These are phyloP conservation scores for Sphecodes monilicornis DNA, from an alignment of 2,888 invertebrate genomes.

Conservation along the genomic window DNA sequence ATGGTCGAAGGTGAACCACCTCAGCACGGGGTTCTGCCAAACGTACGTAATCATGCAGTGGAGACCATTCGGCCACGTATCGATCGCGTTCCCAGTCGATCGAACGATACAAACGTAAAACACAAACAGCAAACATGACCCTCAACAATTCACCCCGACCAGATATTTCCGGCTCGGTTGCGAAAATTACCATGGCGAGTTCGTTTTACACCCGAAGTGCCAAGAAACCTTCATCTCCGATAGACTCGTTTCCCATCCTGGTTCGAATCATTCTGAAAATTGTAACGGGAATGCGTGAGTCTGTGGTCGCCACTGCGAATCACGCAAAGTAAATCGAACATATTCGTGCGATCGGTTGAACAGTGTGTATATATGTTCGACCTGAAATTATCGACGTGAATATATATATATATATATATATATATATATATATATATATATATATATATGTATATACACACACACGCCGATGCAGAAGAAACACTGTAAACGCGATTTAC, in stretches of 20 bases:
- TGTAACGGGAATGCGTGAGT: neutral
- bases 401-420: constrained; percentile 14
- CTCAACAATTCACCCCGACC: neutral
- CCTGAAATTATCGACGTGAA: constrained; percentile 39
- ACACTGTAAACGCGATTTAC: constrained; percentile 7
- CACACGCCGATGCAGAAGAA: neutral
- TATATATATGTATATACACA: no score
- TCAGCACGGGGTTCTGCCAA: constrained; percentile 52
- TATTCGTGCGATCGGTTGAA: constrained; percentile 26
- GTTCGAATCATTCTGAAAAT: neutral
- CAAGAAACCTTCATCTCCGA: neutral
- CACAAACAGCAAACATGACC: neutral
- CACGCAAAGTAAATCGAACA: constrained; percentile 38
- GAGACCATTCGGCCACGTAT: neutral
- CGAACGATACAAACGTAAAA: neutral
- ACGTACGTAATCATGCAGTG: constrained; percentile 30
- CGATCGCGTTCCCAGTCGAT: neutral
- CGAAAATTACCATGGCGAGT: neutral
- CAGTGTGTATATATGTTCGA: constrained; percentile 21
- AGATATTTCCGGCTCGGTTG: neutral
- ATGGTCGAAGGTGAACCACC: constrained; percentile 4
- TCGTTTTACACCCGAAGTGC: neutral
- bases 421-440: neutral
- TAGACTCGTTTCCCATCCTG: neutral
- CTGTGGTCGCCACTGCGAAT: constrained; percentile 20